Percentiles rank a stretch among this genome's conserved stretches.
phyloP scores from a whole-genome alignment of 2,888 invertebrate species.

The Trissoscelio sp. region DNA sequence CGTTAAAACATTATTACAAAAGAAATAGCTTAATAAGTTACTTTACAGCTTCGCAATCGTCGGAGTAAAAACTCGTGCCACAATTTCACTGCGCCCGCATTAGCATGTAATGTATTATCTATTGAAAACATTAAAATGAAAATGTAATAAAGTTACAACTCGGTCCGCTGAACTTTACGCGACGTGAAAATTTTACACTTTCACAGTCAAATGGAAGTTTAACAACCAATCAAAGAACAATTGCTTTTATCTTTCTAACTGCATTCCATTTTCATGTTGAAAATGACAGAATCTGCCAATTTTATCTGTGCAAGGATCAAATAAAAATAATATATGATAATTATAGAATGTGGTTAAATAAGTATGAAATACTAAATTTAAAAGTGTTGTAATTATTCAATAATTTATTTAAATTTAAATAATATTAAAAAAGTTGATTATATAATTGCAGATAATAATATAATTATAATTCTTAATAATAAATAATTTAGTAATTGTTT shows the following conservation, averaged over 20 bases:
- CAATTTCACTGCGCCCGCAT: slow-evolving; percentile 9
- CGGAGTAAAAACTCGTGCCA: not conserved
- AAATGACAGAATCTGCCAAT: not conserved
- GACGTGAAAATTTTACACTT: slow-evolving; percentile 20
- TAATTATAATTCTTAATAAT: too few relatives aligned
- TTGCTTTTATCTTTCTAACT: not conserved
- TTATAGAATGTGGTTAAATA: too few relatives aligned
- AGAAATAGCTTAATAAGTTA: slow-evolving; percentile 20
- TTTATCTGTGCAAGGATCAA: too few relatives aligned
- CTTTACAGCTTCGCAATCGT: slow-evolving; percentile 1
- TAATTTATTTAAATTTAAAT: too few relatives aligned
- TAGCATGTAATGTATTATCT: slow-evolving; percentile 29
- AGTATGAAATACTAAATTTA: too few relatives aligned
- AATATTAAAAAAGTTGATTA: too few relatives aligned
- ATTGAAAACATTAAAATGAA: slow-evolving; percentile 35
- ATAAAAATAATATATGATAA: too few relatives aligned
- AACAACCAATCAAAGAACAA: slow-evolving; percentile 34
- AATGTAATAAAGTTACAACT: slow-evolving; percentile 39
- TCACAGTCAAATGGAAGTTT: slow-evolving; percentile 30
- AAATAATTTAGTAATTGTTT: too few relatives aligned
- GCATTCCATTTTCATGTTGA: not conserved
- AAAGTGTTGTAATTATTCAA: too few relatives aligned
- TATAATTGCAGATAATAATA: too few relatives aligned
- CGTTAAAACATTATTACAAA: not conserved
- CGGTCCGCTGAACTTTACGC: slow-evolving; percentile 17